Evolutionary conservation across 2,113 vertebrate genomes (phyloP).

Genomic region (Ailuropoda melanoleuca): DNA sequence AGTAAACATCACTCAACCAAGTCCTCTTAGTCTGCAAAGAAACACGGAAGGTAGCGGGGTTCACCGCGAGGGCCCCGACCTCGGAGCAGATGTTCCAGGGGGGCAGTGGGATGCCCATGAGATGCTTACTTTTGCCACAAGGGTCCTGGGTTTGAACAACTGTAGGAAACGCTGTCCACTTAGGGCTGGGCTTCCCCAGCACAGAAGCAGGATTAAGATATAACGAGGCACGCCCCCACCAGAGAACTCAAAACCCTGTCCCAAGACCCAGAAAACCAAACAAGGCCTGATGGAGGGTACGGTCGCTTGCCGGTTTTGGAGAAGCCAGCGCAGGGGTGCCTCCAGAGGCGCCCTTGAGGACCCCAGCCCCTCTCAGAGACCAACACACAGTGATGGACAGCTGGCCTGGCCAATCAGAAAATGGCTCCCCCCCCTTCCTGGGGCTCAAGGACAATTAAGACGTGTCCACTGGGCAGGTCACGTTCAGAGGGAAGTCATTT

Average conservation of each 20-base stretch:
- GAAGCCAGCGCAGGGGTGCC: neutral
- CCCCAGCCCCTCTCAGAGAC: neutral
- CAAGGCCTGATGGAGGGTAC: rapidly evolving
- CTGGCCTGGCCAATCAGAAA: neutral
- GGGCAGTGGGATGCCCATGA: rapidly evolving
- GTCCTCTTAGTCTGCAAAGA: neutral
- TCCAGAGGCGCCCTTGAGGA: neutral
- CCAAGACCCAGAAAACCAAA: neutral
- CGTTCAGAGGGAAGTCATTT: neutral
- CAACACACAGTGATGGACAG: neutral
- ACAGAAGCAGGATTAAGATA: neutral
- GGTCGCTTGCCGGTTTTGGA: too few relatives aligned
- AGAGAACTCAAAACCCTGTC: neutral
- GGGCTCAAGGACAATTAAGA: neutral
- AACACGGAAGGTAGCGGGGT: rapidly evolving
- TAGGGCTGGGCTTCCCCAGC: rapidly evolving
- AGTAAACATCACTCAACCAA: neutral
- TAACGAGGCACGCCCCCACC: neutral
- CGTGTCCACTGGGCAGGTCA: neutral
- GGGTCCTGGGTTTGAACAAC: neutral
- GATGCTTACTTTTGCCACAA: rapidly evolving
- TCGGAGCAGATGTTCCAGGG: too few relatives aligned
- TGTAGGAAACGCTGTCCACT: neutral
- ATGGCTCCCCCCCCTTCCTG: neutral
- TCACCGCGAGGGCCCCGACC: neutral